phyloP scores from a whole-genome alignment of 2,113 vertebrate species.

The Perccottus glenii region DNA sequence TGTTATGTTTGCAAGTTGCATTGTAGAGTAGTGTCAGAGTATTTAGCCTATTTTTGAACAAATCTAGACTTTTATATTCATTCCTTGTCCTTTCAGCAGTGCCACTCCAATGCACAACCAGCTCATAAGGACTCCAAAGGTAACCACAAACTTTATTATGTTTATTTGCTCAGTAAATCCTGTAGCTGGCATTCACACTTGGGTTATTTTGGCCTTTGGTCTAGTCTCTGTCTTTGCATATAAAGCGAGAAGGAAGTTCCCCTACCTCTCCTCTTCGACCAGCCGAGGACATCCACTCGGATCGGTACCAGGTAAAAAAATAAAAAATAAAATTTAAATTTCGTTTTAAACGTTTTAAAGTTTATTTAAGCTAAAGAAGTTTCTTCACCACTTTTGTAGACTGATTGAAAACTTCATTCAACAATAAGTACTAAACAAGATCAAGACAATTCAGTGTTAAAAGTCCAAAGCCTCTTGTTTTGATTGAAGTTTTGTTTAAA shows the following conservation, averaged over 20 bases:
- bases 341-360: too few relatives aligned
- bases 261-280: slow-evolving; percentile 87
- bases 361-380: too few relatives aligned
- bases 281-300: slow-evolving; percentile 89
- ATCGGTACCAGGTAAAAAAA: slow-evolving; percentile 92
- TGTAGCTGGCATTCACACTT: slow-evolving; percentile 2
- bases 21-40: neutral
- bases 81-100: slow-evolving; percentile 33
- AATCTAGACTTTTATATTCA: neutral
- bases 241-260: slow-evolving; percentile 92
- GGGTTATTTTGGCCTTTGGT: neutral
- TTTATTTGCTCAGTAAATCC: neutral
- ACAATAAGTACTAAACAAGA: too few relatives aligned
- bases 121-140: slow-evolving; percentile 68
- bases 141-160: slow-evolving; percentile 27
- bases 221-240: slow-evolving; percentile 81
- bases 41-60: slow-evolving; percentile 4
- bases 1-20: slow-evolving; percentile 25
- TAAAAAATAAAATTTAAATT: too few relatives aligned
- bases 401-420: too few relatives aligned
- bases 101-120: slow-evolving; percentile 43
- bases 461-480: too few relatives aligned
- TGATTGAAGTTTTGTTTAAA: too few relatives aligned
- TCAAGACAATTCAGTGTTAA: too few relatives aligned
- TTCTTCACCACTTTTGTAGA: neutral